Percentiles rank a stretch among this genome's conserved stretches.
Conservation (phyloP, 2,888 invertebrate species). For the Schizaphis graminum region DNA sequence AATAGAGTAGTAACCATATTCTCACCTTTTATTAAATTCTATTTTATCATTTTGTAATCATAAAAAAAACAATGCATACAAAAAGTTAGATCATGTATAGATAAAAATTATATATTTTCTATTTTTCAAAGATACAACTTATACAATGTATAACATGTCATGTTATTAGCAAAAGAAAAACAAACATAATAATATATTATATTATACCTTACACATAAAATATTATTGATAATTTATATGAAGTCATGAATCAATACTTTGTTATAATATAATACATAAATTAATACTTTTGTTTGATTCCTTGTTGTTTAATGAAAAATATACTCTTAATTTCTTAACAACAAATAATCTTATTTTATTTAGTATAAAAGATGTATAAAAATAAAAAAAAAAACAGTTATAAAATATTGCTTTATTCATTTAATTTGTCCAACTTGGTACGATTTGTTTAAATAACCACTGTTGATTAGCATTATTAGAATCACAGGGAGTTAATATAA, state of each 20-base stretch:
- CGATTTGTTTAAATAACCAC: constrained; percentile 85
- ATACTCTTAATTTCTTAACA: constrained; percentile 26
- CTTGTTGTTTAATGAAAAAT: constrained; percentile 7
- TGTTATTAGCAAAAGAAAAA: background rate
- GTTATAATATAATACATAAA: background rate
- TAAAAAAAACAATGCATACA: background rate
- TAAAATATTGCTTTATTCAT: constrained; percentile 10
- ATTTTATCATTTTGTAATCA: too few species aligned
- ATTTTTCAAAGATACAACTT: background rate
- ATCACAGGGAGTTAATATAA: constrained; percentile 88
- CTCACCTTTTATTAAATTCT: too few species aligned
- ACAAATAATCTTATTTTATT: background rate
- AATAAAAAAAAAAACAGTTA: constrained; percentile 36
- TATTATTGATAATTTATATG: background rate
- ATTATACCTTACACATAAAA: background rate
- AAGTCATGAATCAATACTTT: background rate
- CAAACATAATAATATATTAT: background rate
- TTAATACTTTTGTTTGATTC: background rate
- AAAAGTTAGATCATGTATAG: background rate
- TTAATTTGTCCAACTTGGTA: constrained; percentile 75
- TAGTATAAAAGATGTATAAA: constrained; percentile 23
- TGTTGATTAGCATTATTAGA: constrained; percentile 88
- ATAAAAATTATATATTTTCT: background rate
- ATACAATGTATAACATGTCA: background rate
- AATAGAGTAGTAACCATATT: too few species aligned